These are phyloP conservation scores for Siderastrea siderea DNA, from an alignment of 92 coral and sea anemone species.

Conservation along the genomic window DNA sequence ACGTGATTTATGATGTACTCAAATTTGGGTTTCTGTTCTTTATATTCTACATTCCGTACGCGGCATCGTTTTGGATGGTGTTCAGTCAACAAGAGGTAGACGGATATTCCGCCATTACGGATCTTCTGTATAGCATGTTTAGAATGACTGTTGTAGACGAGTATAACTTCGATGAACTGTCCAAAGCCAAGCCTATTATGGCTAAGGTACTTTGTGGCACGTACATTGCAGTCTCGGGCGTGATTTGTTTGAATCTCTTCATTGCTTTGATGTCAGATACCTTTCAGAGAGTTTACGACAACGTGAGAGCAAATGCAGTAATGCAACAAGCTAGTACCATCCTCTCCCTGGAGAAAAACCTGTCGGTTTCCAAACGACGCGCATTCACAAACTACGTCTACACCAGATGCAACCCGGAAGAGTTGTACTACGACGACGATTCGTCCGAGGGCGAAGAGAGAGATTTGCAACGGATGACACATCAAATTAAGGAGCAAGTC, in stretches of 20 bases:
- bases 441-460: constrained; percentile 80
- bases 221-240: constrained; percentile 93
- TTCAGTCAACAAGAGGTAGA: constrained; percentile 77
- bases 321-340: constrained; percentile 97
- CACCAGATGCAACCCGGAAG: constrained; percentile 91
- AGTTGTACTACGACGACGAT: constrained; percentile 90
- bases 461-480: constrained; percentile 91
- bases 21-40: constrained; percentile 90
- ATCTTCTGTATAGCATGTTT: constrained; percentile 90
- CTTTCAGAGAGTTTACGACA: constrained; percentile 96
- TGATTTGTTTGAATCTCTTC: constrained; percentile 89
- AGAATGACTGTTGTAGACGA: constrained; percentile 98
- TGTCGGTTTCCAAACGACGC: constrained; percentile 70
- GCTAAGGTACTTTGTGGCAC: constrained; percentile 97
- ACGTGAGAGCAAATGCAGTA: constrained; percentile 95
- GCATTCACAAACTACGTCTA: constrained; percentile 85
- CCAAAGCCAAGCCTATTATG: constrained; percentile 89
- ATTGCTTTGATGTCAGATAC: constrained; percentile 99
- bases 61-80: constrained; percentile 99
- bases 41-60: constrained; percentile 93
- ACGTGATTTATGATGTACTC: constrained; percentile 85
- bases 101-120: constrained; percentile 85
- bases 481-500: constrained; percentile 90
- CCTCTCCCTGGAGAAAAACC: constrained; percentile 77
- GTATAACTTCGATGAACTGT: constrained; percentile 84